A percentile compares a stretch with the other conserved stretches of the same genome.
Conservation (phyloP, 1,140 invertebrate genomes). For the Lithobius niger region DNA sequence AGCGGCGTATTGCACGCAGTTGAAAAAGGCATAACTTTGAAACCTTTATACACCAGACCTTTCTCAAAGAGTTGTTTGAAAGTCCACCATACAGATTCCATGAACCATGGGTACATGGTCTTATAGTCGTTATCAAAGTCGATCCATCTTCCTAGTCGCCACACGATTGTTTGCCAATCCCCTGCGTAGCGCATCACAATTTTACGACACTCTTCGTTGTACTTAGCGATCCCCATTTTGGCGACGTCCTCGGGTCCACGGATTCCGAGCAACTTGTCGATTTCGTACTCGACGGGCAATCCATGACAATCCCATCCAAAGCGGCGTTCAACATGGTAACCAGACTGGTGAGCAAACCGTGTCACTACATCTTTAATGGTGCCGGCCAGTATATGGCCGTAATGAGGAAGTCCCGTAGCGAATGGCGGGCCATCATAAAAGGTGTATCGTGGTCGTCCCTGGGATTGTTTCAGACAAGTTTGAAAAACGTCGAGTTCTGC, state of each 20-base stretch:
- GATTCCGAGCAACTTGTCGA: conserved; percentile 86
- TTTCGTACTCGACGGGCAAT: conserved; percentile 80
- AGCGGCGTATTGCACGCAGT: conserved; percentile 93
- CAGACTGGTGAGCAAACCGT: conserved; percentile 91
- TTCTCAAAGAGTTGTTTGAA: conserved; percentile 93
- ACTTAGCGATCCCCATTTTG: conserved; percentile 91
- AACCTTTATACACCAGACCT: conserved; percentile 89
- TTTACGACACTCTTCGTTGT: conserved; percentile 90
- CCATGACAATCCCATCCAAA: conserved; percentile 99
- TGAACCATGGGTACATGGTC: conserved; percentile 95
- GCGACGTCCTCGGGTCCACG: conserved; percentile 92
- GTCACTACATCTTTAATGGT: conserved; percentile 99
- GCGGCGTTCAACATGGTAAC: conserved; percentile 86
- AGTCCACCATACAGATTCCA: conserved; percentile 99
- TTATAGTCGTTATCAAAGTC: conserved; percentile 99
- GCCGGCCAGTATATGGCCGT: conserved; percentile 95
- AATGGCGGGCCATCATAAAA: conserved; percentile 99
- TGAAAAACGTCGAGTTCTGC: conserved; percentile 78
- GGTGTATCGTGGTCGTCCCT: conserved; percentile 42
- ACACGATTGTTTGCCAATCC: conserved; percentile 86
- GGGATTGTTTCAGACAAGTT: conserved; percentile 53
- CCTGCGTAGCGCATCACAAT: conserved; percentile 93
- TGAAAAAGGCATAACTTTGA: conserved; percentile 97
- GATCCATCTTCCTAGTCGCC: conserved; percentile 91
- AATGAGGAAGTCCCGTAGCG: conserved; percentile 97